Conservation (phyloP, 2,113 vertebrate species). For the Clarias batrachus region DNA sequence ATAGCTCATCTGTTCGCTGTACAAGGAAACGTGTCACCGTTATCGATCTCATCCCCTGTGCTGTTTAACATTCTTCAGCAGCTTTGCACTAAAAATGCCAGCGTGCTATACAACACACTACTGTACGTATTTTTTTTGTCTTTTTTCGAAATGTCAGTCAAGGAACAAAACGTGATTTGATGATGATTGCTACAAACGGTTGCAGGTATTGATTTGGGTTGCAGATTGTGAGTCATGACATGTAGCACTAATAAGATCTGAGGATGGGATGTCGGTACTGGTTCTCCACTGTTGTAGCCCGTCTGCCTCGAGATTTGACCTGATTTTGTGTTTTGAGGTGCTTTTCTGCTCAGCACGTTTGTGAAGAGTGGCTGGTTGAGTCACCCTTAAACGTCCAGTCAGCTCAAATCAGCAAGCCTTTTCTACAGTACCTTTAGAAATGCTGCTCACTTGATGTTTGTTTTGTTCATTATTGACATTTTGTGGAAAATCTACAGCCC, state of each 20-base stretch:
- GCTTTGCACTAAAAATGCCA: conserved; percentile 82
- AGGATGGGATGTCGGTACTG: no score
- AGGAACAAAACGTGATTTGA: conserved; percentile 78
- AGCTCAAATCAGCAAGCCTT: not conserved
- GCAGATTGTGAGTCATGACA: conserved; percentile 75
- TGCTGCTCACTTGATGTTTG: not conserved
- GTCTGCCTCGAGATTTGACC: not conserved
- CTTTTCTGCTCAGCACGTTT: not conserved
- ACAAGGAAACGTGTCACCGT: conserved; percentile 85
- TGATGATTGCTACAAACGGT: conserved; percentile 84
- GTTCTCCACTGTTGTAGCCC: not conserved
- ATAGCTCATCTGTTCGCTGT: conserved; percentile 87
- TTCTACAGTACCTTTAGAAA: not conserved
- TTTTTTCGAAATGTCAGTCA: conserved; percentile 70
- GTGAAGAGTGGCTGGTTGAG: not conserved
- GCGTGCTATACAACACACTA: conserved; percentile 72
- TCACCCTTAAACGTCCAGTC: not conserved
- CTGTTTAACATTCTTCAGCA: conserved; percentile 55
- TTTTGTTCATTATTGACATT: not conserved
- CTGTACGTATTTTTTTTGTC: conserved; percentile 55
- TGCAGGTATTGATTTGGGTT: conserved; percentile 82
- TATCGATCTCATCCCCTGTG: conserved; percentile 77
- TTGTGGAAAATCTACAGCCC: not conserved
- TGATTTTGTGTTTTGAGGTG: not conserved
- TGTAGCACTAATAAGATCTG: conserved; percentile 3